A percentile compares a stretch with the other conserved stretches of the same genome.
Evolutionary conservation across 2,888 invertebrate species (phyloP).

Genomic region (Ennomos quercinarius): DNA sequence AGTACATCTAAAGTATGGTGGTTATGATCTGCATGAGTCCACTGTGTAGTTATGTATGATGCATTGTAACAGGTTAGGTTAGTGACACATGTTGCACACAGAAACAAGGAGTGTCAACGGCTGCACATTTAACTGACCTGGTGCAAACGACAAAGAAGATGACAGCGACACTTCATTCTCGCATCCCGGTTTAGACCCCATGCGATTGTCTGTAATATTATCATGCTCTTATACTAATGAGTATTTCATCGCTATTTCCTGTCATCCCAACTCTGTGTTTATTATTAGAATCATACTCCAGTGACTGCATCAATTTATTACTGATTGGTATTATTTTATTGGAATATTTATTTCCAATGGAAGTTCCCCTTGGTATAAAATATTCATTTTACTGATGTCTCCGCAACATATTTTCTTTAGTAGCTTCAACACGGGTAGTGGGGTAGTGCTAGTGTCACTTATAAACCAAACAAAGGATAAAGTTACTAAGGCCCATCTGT

Average conservation of each 20-base stretch:
- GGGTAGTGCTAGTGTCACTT: constrained; percentile 1
- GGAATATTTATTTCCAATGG: too few relatives aligned
- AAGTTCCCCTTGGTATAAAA: too few relatives aligned
- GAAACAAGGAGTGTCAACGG: constrained; percentile 75
- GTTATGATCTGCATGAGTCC: constrained; percentile 58
- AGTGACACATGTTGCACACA: constrained; percentile 83
- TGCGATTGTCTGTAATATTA: constrained; percentile 84
- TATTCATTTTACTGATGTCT: too few relatives aligned
- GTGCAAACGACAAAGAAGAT: constrained; percentile 82
- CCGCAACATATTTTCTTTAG: too few relatives aligned
- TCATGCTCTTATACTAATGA: constrained; percentile 65
- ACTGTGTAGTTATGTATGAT: constrained; percentile 51
- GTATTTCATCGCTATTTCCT: constrained; percentile 32
- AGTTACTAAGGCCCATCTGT: too few relatives aligned
- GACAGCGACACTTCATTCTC: constrained; percentile 84
- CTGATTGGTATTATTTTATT: neutral
- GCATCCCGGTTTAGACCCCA: constrained; percentile 82
- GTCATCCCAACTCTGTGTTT: constrained; percentile 8
- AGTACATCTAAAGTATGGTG: constrained; percentile 52
- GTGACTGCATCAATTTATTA: constrained; percentile 4
- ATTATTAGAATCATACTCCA: neutral
- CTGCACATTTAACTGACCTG: constrained; percentile 84
- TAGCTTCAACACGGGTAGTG: too few relatives aligned
- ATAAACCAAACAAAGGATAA: constrained; percentile 2
- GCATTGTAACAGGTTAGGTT: constrained; percentile 73